phyloP scores from a whole-genome alignment of 1,140 invertebrate genomes.

The Heliconius eleuchia region DNA sequence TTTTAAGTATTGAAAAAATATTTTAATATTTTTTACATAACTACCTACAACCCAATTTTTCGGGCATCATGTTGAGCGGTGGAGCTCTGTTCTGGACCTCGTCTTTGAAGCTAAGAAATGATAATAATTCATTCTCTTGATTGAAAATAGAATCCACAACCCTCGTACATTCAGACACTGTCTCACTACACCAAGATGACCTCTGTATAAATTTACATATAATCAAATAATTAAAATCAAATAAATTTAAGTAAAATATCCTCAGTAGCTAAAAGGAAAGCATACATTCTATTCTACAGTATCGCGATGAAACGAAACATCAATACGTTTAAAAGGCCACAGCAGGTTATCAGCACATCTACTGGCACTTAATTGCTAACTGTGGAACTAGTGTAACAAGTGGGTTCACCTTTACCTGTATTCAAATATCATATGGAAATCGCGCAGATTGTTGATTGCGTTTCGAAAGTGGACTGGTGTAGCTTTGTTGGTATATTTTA shows the following conservation, averaged over 20 bases:
- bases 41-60: too few species aligned
- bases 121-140: neutral
- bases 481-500: neutral
- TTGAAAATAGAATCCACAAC: neutral
- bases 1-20: too few species aligned
- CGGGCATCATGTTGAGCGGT: too few species aligned
- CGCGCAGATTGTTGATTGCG: neutral
- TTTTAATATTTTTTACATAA: too few species aligned
- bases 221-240: neutral
- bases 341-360: conserved; percentile 26
- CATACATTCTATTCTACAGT: conserved; percentile 8
- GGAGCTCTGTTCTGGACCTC: too few species aligned
- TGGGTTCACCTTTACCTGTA: conserved; percentile 16
- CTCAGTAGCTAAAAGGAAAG: conserved; percentile 7
- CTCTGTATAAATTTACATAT: neutral
- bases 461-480: conserved; percentile 5
- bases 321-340: conserved; percentile 24
- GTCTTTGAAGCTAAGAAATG: too few species aligned
- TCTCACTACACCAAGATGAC: neutral
- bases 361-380: conserved; percentile 25
- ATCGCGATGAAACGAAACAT: conserved; percentile 15
- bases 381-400: conserved; percentile 22
- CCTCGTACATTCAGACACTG: neutral
- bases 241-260: neutral
- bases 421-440: conserved; percentile 31